phyloP scores from a whole-genome alignment of 92 coral and sea anemone species.

The Siderastrea radians region DNA sequence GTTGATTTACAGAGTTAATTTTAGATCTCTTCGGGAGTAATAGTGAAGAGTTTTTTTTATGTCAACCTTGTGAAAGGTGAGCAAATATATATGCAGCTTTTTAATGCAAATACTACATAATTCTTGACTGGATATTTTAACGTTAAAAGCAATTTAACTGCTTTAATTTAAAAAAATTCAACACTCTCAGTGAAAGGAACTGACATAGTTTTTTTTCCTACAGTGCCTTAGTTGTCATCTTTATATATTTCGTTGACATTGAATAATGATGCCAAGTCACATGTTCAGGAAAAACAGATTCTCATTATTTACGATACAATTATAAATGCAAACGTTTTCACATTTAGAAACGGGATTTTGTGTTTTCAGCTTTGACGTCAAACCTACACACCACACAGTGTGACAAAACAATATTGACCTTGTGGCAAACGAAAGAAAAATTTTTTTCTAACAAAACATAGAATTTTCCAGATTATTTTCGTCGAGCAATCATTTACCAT shows the following conservation, averaged over 20 bases:
- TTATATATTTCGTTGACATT: constrained; percentile 4
- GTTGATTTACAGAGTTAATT: constrained; percentile 3
- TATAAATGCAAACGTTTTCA: neutral
- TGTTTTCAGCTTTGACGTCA: constrained; percentile 28
- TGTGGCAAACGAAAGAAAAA: neutral
- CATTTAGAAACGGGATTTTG: constrained; percentile 14
- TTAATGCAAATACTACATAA: constrained; percentile 4
- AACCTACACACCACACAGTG: neutral
- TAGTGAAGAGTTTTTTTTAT: neutral
- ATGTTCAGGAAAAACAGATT: neutral
- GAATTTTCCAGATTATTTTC: constrained; percentile 28
- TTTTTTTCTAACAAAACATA: constrained; percentile 14
- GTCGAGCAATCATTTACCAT: constrained; percentile 14
- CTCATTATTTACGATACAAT: constrained; percentile 1
- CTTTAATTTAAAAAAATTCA: neutral
- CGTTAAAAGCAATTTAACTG: neutral
- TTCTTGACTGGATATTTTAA: neutral
- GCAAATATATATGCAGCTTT: constrained; percentile 17
- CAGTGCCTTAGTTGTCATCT: neutral
- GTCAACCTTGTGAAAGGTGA: neutral
- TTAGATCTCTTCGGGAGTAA: neutral
- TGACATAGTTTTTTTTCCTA: neutral
- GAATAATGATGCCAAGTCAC: neutral
- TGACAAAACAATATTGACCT: constrained; percentile 12
- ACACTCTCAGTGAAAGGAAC: neutral